These are phyloP conservation scores for Aleiodes leptofemur DNA, from an alignment of 2,888 invertebrate species.

Conservation along the genomic window DNA sequence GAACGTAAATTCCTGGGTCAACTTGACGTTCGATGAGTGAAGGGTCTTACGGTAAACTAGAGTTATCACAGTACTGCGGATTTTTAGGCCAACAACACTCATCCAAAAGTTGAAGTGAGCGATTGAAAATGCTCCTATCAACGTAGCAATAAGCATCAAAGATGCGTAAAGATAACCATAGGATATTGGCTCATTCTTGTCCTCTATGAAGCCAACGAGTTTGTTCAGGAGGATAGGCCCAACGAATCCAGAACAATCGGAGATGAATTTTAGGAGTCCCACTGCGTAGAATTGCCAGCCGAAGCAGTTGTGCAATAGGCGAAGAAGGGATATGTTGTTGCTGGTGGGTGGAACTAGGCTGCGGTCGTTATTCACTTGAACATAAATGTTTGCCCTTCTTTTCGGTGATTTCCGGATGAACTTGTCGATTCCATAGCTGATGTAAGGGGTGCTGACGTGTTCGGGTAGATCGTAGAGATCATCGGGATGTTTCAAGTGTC, in stretches of 20 bases:
- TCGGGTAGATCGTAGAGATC: slow-evolving; percentile 90
- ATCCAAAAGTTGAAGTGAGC: slow-evolving; percentile 94
- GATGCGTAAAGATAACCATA: slow-evolving; percentile 82
- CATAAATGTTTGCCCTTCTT: slow-evolving; percentile 34
- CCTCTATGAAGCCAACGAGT: slow-evolving; percentile 87
- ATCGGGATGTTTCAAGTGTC: slow-evolving; percentile 84
- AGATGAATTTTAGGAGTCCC: slow-evolving; percentile 87
- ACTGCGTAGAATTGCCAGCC: slow-evolving; percentile 90
- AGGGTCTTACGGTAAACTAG: slow-evolving; percentile 86
- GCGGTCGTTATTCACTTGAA: slow-evolving; percentile 44
- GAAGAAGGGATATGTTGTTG: slow-evolving; percentile 78
- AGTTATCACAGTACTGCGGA: slow-evolving; percentile 90
- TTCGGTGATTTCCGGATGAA: slow-evolving; percentile 72
- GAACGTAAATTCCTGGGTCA: slow-evolving; percentile 76
- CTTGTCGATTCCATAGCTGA: slow-evolving; percentile 80
- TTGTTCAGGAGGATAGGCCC: slow-evolving; percentile 92
- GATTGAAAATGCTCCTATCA: slow-evolving; percentile 86
- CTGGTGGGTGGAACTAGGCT: slow-evolving; percentile 57
- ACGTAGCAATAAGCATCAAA: slow-evolving; percentile 81
- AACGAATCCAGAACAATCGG: slow-evolving; percentile 90
- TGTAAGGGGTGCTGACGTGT: slow-evolving; percentile 79
- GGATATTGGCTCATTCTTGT: slow-evolving; percentile 81
- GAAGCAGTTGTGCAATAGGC: slow-evolving; percentile 85
- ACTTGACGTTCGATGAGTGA: slow-evolving; percentile 66
- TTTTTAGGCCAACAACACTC: slow-evolving; percentile 89